Conservation (phyloP, 2,797 vertebrate species). For the Acestrorhynchus altus region DNA sequence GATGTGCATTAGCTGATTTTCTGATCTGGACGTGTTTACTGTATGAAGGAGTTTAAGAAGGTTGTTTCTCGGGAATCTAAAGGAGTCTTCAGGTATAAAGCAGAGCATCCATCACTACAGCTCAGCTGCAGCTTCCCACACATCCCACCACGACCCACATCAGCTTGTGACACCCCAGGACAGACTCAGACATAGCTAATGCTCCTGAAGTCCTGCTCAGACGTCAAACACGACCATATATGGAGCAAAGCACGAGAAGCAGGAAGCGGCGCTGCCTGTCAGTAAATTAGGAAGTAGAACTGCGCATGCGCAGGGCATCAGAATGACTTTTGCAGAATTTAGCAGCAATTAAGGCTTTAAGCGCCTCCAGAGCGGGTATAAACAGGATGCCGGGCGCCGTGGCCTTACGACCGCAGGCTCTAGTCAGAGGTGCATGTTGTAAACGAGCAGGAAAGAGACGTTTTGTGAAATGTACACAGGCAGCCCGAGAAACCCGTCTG, state of each 20-base stretch:
- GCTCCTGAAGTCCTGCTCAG: constrained; percentile 62
- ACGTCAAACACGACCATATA: constrained; percentile 89
- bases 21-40: no score
- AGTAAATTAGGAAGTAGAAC: constrained; percentile 85
- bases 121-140: not conserved
- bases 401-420: not conserved
- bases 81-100: no score
- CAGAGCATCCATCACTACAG: not conserved
- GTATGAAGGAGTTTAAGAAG: no score
- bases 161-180: not conserved
- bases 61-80: no score
- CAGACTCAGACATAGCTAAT: constrained; percentile 56
- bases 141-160: not conserved
- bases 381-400: not conserved
- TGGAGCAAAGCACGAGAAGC: constrained; percentile 87
- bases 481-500: constrained; percentile 13
- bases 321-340: constrained; percentile 45
- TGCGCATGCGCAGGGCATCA: constrained; percentile 81
- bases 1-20: no score
- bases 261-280: constrained; percentile 86
- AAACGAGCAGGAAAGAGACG: not conserved
- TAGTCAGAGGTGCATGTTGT: not conserved
- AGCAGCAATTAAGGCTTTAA: not conserved
- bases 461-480: not conserved
- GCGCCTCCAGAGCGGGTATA: not conserved